Evolutionary conservation across 2,888 invertebrate species (phyloP).

Genomic region (Aspidiotus rigidus): DNA sequence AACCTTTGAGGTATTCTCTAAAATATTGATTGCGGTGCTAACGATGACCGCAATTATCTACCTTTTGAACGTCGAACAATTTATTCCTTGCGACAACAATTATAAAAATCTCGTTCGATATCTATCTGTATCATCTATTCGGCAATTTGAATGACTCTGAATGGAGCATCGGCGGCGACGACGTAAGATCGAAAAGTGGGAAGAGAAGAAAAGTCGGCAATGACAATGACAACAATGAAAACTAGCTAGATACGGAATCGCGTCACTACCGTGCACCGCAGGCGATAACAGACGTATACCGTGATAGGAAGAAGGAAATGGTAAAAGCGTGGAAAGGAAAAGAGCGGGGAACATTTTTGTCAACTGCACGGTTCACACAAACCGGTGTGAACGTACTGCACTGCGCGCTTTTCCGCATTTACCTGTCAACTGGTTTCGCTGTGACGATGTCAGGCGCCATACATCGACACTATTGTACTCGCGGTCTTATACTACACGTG

Average conservation of each 20-base stretch:
- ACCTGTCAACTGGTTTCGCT: not conserved
- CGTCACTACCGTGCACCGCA: no score
- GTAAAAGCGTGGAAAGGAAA: not conserved
- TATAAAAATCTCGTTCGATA: not conserved
- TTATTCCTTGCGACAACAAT: not conserved
- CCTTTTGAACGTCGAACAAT: no score
- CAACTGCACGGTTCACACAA: not conserved
- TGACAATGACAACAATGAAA: not conserved
- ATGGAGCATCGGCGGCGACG: not conserved
- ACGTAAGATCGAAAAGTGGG: not conserved
- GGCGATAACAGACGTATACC: no score
- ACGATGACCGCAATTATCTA: no score
- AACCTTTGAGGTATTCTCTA: no score
- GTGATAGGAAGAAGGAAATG: not conserved
- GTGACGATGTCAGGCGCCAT: not conserved
- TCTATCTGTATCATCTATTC: not conserved
- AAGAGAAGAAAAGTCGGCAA: not conserved
- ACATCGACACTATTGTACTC: not conserved
- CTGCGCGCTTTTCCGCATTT: not conserved
- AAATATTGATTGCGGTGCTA: no score
- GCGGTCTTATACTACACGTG: no score
- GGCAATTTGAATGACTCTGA: not conserved
- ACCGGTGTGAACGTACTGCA: slow-evolving; percentile 12
- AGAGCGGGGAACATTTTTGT: not conserved
- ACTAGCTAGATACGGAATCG: no score